Base-by-base conservation (phyloP, 2,888 invertebrate genomes). In the Callinectes sapidus region DNA sequence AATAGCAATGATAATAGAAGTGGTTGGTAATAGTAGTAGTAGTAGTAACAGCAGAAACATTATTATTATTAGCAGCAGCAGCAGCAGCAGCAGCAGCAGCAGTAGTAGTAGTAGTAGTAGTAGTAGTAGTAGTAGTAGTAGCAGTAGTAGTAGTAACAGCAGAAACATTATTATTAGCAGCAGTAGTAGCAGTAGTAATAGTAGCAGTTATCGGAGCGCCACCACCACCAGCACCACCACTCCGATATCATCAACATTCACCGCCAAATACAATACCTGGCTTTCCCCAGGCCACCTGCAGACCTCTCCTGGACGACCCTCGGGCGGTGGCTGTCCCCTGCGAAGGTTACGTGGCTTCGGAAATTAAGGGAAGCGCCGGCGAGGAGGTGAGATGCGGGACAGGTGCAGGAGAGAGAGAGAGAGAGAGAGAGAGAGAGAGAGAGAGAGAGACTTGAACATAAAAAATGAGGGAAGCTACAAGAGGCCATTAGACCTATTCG, bases 221-320 rank as follows among this genome's bases (percentile, higher is more conserved):
- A 39, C 39, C 39, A 39, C 39, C 39, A 39, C 39, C 28, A 71
- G 28, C 28, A 71, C 71, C n/a, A 71, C 81, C 18, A 81, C 81
- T 35, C 23, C 32, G 5, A 35, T 16, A 16, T 16, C 2, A 81
- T 35, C 81, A 32, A 81, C 81, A 81, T 81, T 35, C 81, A 32
- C 35, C 81, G 81, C 35, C 81, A 5, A 81, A 32, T 23, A 16
- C 18, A 81, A 81, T 81, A 14, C 35, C 32, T 2, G 81, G 81
- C n/a, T 81, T 81, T 81, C 81, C 81, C 81, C 28, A 23, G 61
- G n/a, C 81, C 81, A 81, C 35, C 35, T 71, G n/a, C n/a, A n/a
- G 28, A 71, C 71, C 81, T 81, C 81, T 81, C 16, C 81, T 81
- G 81, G 81, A 13, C 18, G 35, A 32, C 81, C 81, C 35, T 16